Conservation (phyloP, 1,140 invertebrate species). For the Caenorhabditis elegans region WBcel235 BX284606.5:11583001-11583500, state of each 20-base stretch:
- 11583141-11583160: constrained; percentile 35
- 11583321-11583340: constrained; percentile 36
- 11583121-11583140: constrained; percentile 43
- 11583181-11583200: constrained; percentile 47
- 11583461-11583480: constrained; percentile 34
- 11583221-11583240: constrained; percentile 22
- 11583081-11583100: constrained; percentile 29
- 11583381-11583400: constrained; percentile 33
- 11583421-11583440: constrained; percentile 30
- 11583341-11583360: constrained; percentile 19
- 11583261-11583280: not conserved
- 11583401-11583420: constrained; percentile 28
- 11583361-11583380: constrained; percentile 39
- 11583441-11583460: constrained; percentile 38
- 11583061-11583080: not conserved
- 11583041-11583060: not conserved
- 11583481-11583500: constrained; percentile 10
- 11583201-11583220: constrained; percentile 17
- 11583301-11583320: constrained; percentile 45
- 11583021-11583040: constrained; percentile 30
- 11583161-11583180: constrained; percentile 44
- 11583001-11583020: constrained; percentile 10
- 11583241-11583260: not conserved
- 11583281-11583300: constrained; percentile 43
- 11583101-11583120: not conserved